Base-by-base conservation (phyloP, 2,113 vertebrate species). In the Myotis davidii region DNA sequence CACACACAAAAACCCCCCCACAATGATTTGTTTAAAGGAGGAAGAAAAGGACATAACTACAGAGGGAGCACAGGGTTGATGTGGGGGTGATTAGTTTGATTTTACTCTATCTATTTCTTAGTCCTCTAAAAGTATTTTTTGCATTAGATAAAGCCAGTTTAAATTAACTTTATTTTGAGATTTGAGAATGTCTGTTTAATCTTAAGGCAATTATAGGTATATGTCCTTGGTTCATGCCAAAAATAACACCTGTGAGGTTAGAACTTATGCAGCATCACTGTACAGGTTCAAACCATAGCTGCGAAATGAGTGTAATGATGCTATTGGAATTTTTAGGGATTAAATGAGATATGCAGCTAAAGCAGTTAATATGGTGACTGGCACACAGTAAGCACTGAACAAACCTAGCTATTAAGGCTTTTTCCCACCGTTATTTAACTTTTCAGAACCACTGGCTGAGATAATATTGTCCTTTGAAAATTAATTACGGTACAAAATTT, bases 141-240 rank as follows among this genome's bases (percentile, higher is more conserved):
- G 9, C 3, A 70, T 82, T 54, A 82, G 34, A 64, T 50, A n/a
- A 73, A 85, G 25, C 84, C 34, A 59, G 27, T 25, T 77, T 32
- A 65, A 83, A 39, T 74, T 39, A 50, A 88, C 59, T 85, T 89
- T 83, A 54, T 73, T 95, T 88, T 94, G 32, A 79, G 50, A 61
- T 45, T 67, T 95, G 48, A 87, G 48, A 74, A 61, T 39, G 45
- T 70, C 5, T 27, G 23, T 70, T 32, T 72, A 45, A 61, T 18
- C 39, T 64, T 64, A 77, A 88, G 32, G 17, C 21, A 92, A 54
- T 84, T 78, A 52, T 54, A 70, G 21, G 42, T 16, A 29, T 65
- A 86, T 69, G 59, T n/a, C 13, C 45, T 52, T 91, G 72, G 54
- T 7, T 72, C 23, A 23, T 85, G 6, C 70, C 76, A 88, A 76